phyloP scores from a whole-genome alignment of 2,888 invertebrate genomes.

The Acanthosepion pharaonis region DNA sequence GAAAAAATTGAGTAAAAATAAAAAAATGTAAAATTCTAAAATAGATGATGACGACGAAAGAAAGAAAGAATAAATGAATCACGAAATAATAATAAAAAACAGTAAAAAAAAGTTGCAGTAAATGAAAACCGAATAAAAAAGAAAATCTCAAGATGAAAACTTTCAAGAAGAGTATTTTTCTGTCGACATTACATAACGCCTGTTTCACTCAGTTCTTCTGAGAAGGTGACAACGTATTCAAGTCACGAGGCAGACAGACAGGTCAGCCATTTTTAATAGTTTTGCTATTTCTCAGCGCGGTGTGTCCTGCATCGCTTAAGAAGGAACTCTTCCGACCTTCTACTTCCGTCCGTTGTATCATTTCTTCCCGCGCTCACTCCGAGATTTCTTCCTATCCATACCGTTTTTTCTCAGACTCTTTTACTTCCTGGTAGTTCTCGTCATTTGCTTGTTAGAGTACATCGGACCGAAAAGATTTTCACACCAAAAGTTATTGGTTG shows the following conservation, averaged over 20 bases:
- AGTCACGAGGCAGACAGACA: background rate
- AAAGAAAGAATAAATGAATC: background rate
- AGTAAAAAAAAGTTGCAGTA: background rate
- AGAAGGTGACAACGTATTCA: constrained; percentile 5
- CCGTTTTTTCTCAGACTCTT: too few species aligned
- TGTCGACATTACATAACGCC: background rate
- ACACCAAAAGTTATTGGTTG: background rate
- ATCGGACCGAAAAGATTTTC: background rate
- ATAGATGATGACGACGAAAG: background rate
- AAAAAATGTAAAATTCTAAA: background rate
- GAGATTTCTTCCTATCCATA: too few species aligned
- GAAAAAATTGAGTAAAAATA: background rate
- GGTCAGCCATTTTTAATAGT: background rate
- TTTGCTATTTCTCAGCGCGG: background rate
- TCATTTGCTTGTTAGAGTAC: background rate
- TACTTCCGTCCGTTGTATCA: background rate
- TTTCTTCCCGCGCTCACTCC: background rate
- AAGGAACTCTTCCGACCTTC: background rate
- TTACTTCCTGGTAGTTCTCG: too few species aligned
- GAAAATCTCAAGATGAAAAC: background rate
- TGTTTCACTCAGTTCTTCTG: background rate
- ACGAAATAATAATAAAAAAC: background rate
- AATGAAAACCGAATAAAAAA: background rate
- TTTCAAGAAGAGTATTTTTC: background rate
- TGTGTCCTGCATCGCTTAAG: constrained; percentile 8